phyloP scores from a whole-genome alignment of 1,140 invertebrate genomes.

The Atta colombica region DNA sequence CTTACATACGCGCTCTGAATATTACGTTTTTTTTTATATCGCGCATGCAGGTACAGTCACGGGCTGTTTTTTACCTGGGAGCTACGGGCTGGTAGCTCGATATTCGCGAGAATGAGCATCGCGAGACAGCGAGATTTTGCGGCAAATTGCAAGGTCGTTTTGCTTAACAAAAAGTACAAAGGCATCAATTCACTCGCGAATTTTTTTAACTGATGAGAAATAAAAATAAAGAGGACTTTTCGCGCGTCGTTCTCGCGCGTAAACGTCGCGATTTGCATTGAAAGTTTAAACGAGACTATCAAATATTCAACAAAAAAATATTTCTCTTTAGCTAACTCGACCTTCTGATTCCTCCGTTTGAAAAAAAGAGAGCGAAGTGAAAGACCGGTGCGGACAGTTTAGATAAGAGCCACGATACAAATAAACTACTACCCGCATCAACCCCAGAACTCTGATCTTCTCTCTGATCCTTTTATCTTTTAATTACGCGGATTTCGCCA shows the following conservation, averaged over 20 bases:
- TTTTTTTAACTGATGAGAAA: neutral
- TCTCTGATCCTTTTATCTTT: constrained; percentile 55
- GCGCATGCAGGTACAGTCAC: constrained; percentile 11
- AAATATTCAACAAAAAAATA: neutral
- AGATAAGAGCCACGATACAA: constrained; percentile 48
- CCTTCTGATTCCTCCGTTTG: neutral
- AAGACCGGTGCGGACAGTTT: neutral
- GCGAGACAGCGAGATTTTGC: neutral
- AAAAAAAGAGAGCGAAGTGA: constrained; percentile 10
- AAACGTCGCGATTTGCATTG: neutral
- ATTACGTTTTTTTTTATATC: constrained; percentile 49
- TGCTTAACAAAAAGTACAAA: neutral
- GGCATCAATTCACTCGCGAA: neutral
- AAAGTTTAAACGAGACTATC: neutral
- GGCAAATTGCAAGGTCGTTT: constrained; percentile 1
- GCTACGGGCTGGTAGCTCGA: neutral
- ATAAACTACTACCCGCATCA: constrained; percentile 51
- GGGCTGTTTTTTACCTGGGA: constrained; percentile 42
- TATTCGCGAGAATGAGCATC: constrained; percentile 5
- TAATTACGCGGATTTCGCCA: constrained; percentile 57
- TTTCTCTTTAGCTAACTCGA: neutral
- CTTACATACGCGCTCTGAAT: constrained; percentile 33
- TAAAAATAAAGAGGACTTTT: neutral
- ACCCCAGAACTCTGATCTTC: constrained; percentile 9
- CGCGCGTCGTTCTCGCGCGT: too few species aligned